phyloP scores from a whole-genome alignment of 2,113 vertebrate species.

The Thermophis baileyi region DNA sequence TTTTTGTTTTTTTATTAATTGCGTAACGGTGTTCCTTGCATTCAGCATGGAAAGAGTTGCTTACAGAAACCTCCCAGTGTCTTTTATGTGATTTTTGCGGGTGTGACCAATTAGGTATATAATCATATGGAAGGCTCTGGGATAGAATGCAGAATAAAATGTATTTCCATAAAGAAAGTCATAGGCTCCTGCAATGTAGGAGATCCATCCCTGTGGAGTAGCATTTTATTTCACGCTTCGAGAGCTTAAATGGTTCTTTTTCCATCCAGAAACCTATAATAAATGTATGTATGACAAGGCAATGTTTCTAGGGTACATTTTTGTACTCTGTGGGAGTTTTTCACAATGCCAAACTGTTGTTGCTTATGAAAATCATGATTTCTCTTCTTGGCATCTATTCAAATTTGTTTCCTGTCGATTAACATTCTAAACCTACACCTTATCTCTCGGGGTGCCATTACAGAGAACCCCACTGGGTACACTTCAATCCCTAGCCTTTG shows the following conservation, averaged over 20 bases:
- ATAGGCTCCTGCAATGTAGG: background rate
- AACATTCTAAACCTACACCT: background rate
- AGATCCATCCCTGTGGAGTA: background rate
- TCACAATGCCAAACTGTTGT: background rate
- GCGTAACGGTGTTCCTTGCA: background rate
- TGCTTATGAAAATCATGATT: background rate
- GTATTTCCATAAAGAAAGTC: background rate
- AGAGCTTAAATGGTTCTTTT: background rate
- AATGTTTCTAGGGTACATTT: background rate
- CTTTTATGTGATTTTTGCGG: slow-evolving; percentile 1
- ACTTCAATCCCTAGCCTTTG: background rate
- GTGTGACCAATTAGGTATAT: background rate
- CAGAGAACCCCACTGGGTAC: background rate
- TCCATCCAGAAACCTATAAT: slow-evolving; percentile 8
- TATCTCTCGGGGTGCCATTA: background rate
- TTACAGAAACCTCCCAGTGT: background rate
- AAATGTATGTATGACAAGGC: background rate
- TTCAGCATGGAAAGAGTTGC: background rate
- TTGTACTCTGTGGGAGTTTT: background rate
- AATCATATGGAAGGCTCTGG: background rate
- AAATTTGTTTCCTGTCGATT: background rate
- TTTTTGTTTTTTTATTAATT: background rate
- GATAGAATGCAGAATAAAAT: slow-evolving; percentile 8
- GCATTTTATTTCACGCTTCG: slow-evolving; percentile 12
- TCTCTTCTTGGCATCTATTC: background rate